phyloP scores from a whole-genome alignment of 2,113 vertebrate genomes.

The Carassius auratus region DNA sequence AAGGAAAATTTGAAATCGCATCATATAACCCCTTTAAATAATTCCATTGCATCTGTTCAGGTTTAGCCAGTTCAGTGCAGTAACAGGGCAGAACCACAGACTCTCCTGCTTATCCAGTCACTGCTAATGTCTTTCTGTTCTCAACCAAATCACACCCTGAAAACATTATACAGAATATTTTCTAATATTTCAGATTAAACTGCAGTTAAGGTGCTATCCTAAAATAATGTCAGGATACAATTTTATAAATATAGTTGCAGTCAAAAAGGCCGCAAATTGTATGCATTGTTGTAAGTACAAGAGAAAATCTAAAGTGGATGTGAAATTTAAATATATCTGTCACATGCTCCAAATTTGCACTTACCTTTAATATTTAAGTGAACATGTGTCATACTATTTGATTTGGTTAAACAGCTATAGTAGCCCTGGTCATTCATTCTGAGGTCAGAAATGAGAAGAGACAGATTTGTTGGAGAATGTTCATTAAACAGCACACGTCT shows the following conservation, averaged over 20 bases:
- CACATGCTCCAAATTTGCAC: background rate
- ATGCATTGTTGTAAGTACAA: background rate
- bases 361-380: background rate
- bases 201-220: too few relatives aligned
- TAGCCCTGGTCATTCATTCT: background rate
- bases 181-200: too few relatives aligned
- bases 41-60: background rate
- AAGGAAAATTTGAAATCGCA: too few relatives aligned
- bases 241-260: too few relatives aligned
- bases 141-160: background rate
- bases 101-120: background rate
- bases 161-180: too few relatives aligned
- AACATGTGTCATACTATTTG: background rate
- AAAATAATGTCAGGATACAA: too few relatives aligned
- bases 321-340: background rate
- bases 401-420: background rate
- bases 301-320: background rate
- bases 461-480: slow-evolving; percentile 23
- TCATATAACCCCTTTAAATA: too few relatives aligned
- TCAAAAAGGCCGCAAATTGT: too few relatives aligned
- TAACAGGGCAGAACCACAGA: slow-evolving; percentile 3
- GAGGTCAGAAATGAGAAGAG: slow-evolving; percentile 46
- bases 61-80: slow-evolving; percentile 8
- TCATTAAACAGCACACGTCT: slow-evolving; percentile 40
- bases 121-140: background rate